phyloP scores from a whole-genome alignment of 2,888 invertebrate genomes.

The Drosophila quinaria region DNA sequence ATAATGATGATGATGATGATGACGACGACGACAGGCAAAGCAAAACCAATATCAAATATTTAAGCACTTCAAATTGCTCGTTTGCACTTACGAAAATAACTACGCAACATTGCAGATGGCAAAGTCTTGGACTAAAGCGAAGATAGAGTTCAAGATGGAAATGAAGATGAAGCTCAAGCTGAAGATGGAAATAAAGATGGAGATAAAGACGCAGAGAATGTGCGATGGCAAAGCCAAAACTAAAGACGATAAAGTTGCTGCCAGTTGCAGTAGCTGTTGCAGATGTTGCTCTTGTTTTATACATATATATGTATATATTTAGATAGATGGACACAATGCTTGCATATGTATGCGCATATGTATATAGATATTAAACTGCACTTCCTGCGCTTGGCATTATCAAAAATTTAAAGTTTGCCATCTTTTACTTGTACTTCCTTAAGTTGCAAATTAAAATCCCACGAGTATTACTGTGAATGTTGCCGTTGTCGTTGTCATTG shows the following conservation, averaged over 20 bases:
- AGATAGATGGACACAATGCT: constrained; percentile 24
- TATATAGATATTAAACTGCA: constrained; percentile 1
- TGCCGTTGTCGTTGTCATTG: constrained; percentile 17
- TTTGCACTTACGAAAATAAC: constrained; percentile 79
- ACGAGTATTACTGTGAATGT: constrained; percentile 43
- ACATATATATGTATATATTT: constrained; percentile 18
- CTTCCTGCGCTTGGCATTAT: constrained; percentile 67
- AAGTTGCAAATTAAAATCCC: constrained; percentile 74
- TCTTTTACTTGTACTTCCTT: constrained; percentile 64
- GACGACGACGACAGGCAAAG: constrained; percentile 40
- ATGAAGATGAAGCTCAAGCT: not conserved
- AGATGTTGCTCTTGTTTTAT: constrained; percentile 18
- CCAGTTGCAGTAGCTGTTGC: constrained; percentile 32
- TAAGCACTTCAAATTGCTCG: constrained; percentile 81
- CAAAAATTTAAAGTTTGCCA: constrained; percentile 75
- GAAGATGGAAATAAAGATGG: not conserved
- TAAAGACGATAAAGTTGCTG: constrained; percentile 34
- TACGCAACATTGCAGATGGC: constrained; percentile 68
- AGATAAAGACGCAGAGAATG: not conserved
- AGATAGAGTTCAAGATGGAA: not conserved
- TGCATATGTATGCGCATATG: not conserved
- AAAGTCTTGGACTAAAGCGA: constrained; percentile 24
- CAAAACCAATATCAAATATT: constrained; percentile 79
- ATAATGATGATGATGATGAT: constrained; percentile 16
- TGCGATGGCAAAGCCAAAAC: constrained; percentile 6